Conservation (phyloP, 2,113 vertebrate species). For the Mobula hypostoma region DNA sequence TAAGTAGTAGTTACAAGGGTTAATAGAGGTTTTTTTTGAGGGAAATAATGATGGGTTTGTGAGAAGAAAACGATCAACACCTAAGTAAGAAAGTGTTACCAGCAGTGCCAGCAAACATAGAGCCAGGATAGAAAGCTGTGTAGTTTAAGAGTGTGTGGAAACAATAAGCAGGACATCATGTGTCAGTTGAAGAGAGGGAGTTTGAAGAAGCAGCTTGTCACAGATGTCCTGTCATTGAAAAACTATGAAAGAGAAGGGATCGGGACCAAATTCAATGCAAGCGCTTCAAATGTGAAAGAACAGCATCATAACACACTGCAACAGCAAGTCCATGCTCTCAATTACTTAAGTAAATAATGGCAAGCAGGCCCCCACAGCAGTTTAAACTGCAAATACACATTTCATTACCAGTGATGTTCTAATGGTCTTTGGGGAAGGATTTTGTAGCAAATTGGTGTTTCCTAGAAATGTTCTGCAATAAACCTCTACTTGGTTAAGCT, state of each 20-base stretch:
- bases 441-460: constrained; percentile 32
- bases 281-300: constrained; percentile 18
- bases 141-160: neutral
- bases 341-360: constrained; percentile 36
- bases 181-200: neutral
- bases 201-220: neutral
- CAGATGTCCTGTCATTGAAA: neutral
- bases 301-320: constrained; percentile 26
- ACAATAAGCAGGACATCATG: neutral
- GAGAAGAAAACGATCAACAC: neutral
- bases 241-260: neutral
- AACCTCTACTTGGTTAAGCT: constrained; percentile 13
- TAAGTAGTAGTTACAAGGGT: neutral
- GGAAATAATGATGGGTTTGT: neutral
- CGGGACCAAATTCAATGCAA: constrained; percentile 5
- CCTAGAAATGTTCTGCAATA: neutral
- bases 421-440: constrained; percentile 37
- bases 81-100: neutral
- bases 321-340: constrained; percentile 29
- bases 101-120: neutral
- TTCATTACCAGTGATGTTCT: constrained; percentile 33
- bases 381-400: constrained; percentile 35
- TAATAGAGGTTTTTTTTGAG: neutral
- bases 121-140: neutral
- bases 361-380: neutral